These are phyloP conservation scores for Portevinia maculata DNA, from an alignment of 2,888 invertebrate genomes.

Conservation along the genomic window DNA sequence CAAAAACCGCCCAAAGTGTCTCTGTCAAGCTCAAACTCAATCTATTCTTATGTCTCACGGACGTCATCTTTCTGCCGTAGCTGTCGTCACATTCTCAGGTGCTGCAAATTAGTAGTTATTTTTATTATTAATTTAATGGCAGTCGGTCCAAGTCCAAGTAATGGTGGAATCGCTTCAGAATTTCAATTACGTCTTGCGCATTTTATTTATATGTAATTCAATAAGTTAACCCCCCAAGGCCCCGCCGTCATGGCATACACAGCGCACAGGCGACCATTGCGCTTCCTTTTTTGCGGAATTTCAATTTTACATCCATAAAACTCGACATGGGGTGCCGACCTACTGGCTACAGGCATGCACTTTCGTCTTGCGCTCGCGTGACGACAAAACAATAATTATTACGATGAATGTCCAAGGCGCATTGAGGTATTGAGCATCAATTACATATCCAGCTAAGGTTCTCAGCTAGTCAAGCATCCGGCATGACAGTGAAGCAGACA, in stretches of 20 bases:
- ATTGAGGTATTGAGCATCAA: slow-evolving; percentile 40
- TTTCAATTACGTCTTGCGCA: slow-evolving; percentile 68
- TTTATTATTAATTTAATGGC: slow-evolving; percentile 74
- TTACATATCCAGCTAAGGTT: slow-evolving; percentile 49
- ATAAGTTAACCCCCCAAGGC: slow-evolving; percentile 40
- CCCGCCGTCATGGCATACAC: too few species aligned
- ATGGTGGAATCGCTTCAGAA: slow-evolving; percentile 55
- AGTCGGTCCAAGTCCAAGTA: slow-evolving; percentile 37
- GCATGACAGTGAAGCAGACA: slow-evolving; percentile 7
- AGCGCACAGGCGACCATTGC: slow-evolving; percentile 28
- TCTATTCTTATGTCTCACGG: slow-evolving; percentile 54
- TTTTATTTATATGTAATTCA: slow-evolving; percentile 66
- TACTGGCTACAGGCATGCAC: slow-evolving; percentile 22
- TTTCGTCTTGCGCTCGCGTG: slow-evolving; percentile 58
- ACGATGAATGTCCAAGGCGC: slow-evolving; percentile 57
- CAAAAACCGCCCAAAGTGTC: slow-evolving; percentile 36
- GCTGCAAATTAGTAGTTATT: slow-evolving; percentile 74
- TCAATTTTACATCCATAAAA: slow-evolving; percentile 68
- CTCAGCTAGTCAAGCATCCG: slow-evolving; percentile 12
- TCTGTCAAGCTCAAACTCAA: slow-evolving; percentile 16
- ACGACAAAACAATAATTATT: slow-evolving; percentile 72
- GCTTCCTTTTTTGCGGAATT: slow-evolving; percentile 63
- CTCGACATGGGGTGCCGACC: slow-evolving; percentile 61
- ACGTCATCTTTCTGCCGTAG: slow-evolving; percentile 37
- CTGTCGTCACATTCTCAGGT: slow-evolving; percentile 72